Base-by-base conservation (phyloP, 2,113 vertebrate species). In the Microcebus griseorufus region DNA sequence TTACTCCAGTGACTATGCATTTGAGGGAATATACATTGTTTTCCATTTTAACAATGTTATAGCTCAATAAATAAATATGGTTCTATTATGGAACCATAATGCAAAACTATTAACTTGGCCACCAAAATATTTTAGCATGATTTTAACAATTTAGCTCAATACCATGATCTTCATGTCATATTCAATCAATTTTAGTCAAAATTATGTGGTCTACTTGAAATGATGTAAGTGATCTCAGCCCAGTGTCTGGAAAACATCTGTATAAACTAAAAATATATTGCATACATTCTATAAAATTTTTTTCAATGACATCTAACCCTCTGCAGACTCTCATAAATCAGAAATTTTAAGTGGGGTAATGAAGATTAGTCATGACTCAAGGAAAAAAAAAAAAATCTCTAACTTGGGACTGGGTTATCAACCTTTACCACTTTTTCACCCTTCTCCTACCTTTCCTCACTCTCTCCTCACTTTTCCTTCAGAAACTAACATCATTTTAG, bases 11-110 rank as follows among this genome's bases (percentile, higher is more conserved):
- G 16, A 70, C 76, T 39, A 11, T 18, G n/a, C 42, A 84, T 78
- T 93, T 96, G 8, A 93, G 23, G 53, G 92, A 90, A 87, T 53
- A 65, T 10, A 20, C 5, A 86, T 13, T 7, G 6, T 42, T 87
- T 96, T 76, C 55, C 34, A 89, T 69, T 87, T 76, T 90, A 75
- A 92, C 42, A 92, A 53, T 55, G 27, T 85, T 81, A 72, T 75
- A 42, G 42, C 42, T 42, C 42, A 42, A 42, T 42, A 42, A 42
- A 42, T 42, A 42, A 42, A 42, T 42, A 42, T 42, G 42, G 42
- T 42, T 42, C 42, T 42, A 42, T 42, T 42, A 93, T 64, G 25
- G 22, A 67, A 1, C 23, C 25, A 79, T 7, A 80, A 76, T 48
- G 16, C 22, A 53, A 93, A 81, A 72, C 20, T 51, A 62, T 51